These are phyloP conservation scores for Ochropacha duplaris DNA, from an alignment of 2,888 invertebrate genomes.

Conservation along the genomic window DNA sequence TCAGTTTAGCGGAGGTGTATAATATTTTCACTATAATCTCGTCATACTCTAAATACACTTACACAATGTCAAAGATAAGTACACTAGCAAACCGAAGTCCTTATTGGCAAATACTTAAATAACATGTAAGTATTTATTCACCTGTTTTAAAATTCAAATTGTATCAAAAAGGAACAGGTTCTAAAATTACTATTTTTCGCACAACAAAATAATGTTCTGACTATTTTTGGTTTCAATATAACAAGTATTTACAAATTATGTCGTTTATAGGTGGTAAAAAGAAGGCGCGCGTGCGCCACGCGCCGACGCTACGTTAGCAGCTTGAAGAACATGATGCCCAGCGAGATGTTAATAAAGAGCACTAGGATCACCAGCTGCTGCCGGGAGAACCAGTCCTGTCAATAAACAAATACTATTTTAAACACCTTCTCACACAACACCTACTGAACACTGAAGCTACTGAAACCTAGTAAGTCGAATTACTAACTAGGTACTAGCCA, in stretches of 20 bases:
- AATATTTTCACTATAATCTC: constrained; percentile 58
- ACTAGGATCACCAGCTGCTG: constrained; percentile 97
- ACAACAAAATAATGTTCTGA: constrained; percentile 55
- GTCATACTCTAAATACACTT: constrained; percentile 63
- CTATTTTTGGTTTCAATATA: constrained; percentile 57
- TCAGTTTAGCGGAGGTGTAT: constrained; percentile 55
- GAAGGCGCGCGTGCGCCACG: constrained; percentile 67
- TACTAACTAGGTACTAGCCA: no score
- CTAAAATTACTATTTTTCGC: constrained; percentile 52
- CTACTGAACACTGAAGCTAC: no score
- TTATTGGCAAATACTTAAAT: constrained; percentile 60
- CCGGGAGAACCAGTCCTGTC: constrained; percentile 97
- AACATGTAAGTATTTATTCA: constrained; percentile 37
- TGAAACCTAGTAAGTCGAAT: no score
- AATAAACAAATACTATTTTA: constrained; percentile 24
- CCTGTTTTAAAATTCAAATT: constrained; percentile 36
- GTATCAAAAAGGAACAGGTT: constrained; percentile 50
- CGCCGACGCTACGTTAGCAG: constrained; percentile 94
- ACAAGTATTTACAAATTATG: constrained; percentile 62
- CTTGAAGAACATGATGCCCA: constrained; percentile 98
- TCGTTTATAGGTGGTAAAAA: constrained; percentile 37
- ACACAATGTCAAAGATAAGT: constrained; percentile 69
- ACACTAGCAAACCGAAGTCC: constrained; percentile 76
- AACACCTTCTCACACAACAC: no score
- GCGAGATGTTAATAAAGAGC: constrained; percentile 95